Conservation (phyloP, 2,797 vertebrate species). For the Schizopygopsis malacanthus region DNA sequence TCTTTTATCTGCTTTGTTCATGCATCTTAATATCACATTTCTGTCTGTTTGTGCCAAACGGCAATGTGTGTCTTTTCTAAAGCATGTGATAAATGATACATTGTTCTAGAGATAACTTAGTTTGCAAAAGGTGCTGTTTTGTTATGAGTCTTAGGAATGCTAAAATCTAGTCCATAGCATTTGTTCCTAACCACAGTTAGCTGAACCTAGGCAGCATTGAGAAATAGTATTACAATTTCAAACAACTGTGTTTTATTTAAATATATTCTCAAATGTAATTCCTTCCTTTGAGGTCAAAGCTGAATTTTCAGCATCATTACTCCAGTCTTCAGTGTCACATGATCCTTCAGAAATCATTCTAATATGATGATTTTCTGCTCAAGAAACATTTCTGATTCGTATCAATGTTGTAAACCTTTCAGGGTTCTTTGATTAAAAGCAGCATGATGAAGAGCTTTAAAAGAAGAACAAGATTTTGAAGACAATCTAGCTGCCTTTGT, state of each 20-base stretch:
- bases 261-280: not conserved
- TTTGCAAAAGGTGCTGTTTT: not conserved
- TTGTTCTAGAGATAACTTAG: conserved; percentile 5
- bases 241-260: not conserved
- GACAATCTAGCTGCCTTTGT: not conserved
- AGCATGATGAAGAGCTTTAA: not conserved
- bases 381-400: conserved; percentile 12
- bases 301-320: not conserved
- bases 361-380: not conserved
- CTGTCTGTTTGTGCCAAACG: conserved; percentile 17
- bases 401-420: not conserved
- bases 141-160: not conserved
- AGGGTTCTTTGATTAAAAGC: not conserved
- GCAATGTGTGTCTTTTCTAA: conserved; percentile 11
- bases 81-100: conserved; percentile 29
- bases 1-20: conserved; percentile 29
- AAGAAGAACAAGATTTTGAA: not conserved
- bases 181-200: not conserved
- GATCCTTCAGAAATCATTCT: not conserved
- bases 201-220: not conserved
- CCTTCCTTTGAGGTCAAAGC: not conserved
- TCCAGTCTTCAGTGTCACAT: not conserved
- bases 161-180: not conserved
- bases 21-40: conserved; percentile 35
- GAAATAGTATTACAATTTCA: not conserved